Conservation (phyloP, 2,888 invertebrate species). For the Adelphocoris suturalis region DNA sequence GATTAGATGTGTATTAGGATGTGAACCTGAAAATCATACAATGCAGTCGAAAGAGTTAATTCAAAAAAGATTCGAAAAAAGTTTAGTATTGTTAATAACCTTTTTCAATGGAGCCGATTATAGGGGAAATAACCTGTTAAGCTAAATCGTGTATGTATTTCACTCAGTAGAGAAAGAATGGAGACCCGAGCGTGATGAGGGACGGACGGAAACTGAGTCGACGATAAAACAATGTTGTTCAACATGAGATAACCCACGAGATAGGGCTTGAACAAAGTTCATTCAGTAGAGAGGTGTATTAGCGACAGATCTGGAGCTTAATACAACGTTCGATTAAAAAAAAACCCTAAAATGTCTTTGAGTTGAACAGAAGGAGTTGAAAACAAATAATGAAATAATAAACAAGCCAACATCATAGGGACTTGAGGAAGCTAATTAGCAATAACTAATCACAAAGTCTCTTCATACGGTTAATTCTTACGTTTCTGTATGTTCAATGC, state of each 20-base stretch:
- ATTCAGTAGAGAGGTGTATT: background rate
- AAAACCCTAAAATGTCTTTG: no score
- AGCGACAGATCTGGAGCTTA: background rate
- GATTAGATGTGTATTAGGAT: constrained; percentile 62
- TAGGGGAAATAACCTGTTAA: background rate
- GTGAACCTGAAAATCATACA: constrained; percentile 62
- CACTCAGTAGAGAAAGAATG: background rate
- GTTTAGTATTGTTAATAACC: constrained; percentile 51
- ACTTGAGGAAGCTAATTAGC: no score
- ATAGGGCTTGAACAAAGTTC: constrained; percentile 12
- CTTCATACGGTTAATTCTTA: no score
- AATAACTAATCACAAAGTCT: no score
- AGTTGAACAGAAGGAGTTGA: no score
- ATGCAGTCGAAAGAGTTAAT: constrained; percentile 18
- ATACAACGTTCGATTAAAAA: background rate
- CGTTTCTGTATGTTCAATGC: no score
- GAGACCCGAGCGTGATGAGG: background rate
- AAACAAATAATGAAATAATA: no score
- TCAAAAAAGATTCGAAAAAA: background rate
- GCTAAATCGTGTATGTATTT: background rate
- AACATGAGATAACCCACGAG: background rate
- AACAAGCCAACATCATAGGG: no score
- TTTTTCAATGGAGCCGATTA: background rate
- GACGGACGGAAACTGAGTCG: constrained; percentile 18
- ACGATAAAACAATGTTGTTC: constrained; percentile 13